Conservation (phyloP, 2,797 vertebrate species). For the Masticophis lateralis region DNA sequence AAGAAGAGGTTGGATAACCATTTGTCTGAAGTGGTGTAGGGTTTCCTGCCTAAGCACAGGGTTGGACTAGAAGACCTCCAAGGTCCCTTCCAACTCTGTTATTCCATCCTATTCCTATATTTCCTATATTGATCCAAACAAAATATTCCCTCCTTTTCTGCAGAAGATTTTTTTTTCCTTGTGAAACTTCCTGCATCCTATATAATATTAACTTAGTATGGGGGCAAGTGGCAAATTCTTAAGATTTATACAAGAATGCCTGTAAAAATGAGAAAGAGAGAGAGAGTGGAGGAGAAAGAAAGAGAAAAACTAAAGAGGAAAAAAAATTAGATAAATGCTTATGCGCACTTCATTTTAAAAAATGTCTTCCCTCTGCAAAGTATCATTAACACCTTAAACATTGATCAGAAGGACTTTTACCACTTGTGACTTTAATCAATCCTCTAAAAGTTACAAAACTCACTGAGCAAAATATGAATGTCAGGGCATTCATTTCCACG, state of each 20-base stretch:
- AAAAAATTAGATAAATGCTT: background rate
- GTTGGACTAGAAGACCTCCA: background rate
- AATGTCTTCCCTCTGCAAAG: background rate
- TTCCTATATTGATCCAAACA: background rate
- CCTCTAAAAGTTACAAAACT: background rate
- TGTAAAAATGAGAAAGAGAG: background rate
- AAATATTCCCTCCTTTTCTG: background rate
- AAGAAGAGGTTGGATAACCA: background rate
- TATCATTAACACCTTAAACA: background rate
- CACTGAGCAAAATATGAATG: background rate
- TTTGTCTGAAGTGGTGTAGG: background rate
- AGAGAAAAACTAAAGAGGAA: background rate
- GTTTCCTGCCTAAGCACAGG: background rate
- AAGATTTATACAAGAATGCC: background rate
- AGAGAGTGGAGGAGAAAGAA: background rate
- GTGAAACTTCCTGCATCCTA: background rate
- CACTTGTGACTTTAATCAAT: background rate
- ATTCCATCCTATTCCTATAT: too few relatives aligned
- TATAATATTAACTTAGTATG: background rate
- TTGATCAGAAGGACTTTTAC: background rate
- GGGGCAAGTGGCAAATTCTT: background rate
- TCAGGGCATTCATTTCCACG: background rate
- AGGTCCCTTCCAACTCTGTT: background rate
- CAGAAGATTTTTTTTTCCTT: background rate
- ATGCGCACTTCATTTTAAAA: background rate